phyloP scores from a whole-genome alignment of 92 coral and sea anemone genomes.

The Desmophyllum pertusum region DNA sequence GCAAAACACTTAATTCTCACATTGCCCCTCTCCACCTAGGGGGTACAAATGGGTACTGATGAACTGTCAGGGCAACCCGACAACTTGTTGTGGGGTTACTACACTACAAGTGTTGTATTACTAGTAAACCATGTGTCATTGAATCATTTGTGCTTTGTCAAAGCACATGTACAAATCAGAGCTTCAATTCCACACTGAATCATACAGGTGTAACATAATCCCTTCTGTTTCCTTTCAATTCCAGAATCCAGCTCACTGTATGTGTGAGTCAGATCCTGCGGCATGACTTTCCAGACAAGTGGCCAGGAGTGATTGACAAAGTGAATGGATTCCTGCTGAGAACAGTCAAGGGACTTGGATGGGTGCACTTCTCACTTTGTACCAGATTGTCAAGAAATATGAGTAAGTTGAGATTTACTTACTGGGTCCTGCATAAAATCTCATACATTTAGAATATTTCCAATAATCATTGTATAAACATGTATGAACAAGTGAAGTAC shows the following conservation, averaged over 20 bases:
- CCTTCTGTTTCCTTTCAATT: constrained; percentile 20
- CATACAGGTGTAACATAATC: too few relatives aligned
- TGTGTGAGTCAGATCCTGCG: constrained; percentile 89
- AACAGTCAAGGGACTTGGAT: constrained; percentile 85
- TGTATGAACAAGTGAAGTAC: too few relatives aligned
- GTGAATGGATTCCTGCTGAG: constrained; percentile 77
- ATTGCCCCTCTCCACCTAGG: too few relatives aligned
- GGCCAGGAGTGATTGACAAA: constrained; percentile 90
- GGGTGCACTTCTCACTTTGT: constrained; percentile 90
- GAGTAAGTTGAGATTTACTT: constrained; percentile 59
- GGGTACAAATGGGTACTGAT: too few relatives aligned
- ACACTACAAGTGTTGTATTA: too few relatives aligned
- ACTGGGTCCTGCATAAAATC: background rate
- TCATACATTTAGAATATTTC: too few relatives aligned
- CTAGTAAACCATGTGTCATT: too few relatives aligned
- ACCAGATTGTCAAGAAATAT: constrained; percentile 96
- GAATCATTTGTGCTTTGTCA: background rate
- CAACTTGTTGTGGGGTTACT: too few relatives aligned
- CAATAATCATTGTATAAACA: too few relatives aligned
- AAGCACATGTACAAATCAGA: background rate
- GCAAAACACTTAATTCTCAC: too few relatives aligned
- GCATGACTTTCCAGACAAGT: constrained; percentile 94
- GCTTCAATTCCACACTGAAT: too few relatives aligned
- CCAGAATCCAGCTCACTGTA: constrained; percentile 90
- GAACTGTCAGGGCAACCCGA: too few relatives aligned